Evolutionary conservation across 1,140 invertebrate species (phyloP).

Genomic region (Formica exsecta): DNA sequence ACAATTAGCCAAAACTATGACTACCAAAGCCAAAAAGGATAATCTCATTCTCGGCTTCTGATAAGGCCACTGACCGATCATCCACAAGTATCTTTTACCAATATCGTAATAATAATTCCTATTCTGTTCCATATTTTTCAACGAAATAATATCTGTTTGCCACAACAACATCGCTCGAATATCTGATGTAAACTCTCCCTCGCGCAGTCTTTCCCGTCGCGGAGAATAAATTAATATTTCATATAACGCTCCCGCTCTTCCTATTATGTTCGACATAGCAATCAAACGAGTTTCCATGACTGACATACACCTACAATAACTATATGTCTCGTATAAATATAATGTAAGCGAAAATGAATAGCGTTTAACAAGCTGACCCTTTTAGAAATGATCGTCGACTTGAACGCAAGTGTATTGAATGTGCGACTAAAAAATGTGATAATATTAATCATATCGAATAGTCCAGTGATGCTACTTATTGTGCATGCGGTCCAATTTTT

Average conservation of each 20-base stretch:
- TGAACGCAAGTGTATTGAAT: too few relatives aligned
- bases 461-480: too few relatives aligned
- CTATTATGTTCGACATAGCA: background rate
- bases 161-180: background rate
- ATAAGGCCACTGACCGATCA: conserved; percentile 54
- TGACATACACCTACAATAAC: conserved; percentile 15
- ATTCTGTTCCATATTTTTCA: background rate
- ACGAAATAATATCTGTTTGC: background rate
- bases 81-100: background rate
- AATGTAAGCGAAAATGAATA: background rate
- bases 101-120: conserved; percentile 12
- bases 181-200: too few relatives aligned
- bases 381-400: background rate
- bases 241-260: background rate
- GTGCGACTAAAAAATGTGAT: too few relatives aligned
- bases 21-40: background rate
- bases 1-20: background rate
- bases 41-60: conserved; percentile 35
- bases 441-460: too few relatives aligned
- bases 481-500: too few relatives aligned
- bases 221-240: too few relatives aligned
- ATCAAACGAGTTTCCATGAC: background rate
- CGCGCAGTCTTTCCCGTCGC: too few relatives aligned
- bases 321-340: background rate
- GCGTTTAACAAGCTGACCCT: background rate